Base-by-base conservation (phyloP, 2,113 vertebrate species). In the Embiotoca jacksoni region DNA sequence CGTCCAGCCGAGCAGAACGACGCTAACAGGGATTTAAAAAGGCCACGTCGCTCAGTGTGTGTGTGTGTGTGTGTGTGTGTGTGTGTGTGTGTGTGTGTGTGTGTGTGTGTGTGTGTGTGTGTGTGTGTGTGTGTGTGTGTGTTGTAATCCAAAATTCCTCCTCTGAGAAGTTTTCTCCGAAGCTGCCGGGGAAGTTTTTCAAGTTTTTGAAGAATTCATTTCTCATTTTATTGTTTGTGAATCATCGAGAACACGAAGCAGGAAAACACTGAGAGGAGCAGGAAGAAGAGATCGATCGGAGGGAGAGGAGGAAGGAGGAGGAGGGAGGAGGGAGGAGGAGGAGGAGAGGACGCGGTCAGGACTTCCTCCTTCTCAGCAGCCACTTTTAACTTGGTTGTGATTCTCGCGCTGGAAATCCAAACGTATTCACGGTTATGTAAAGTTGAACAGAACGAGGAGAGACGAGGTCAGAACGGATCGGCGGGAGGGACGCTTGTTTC, bases 11-110 rank as follows among this genome's bases (percentile, higher is more conserved):
- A 36, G 89, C 81, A 77, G 80, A 87, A 84, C 77, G 1, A 1
- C 57, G 56, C 72, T 63, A 87, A 88, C 75, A 46, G 49, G 86
- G 81, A 76, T 87, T 89, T 85, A 78, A 81, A 87, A 89, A 84
- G 46, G 82, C 72, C 70, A 76, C 13, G 81, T 83, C 75, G 75
- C 78, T 80, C 78, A 37, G 47, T 50, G 35, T 39, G 67, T 39
- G 78, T 30, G 56, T 16, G 84, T 13, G 82, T 60, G 84, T 83
- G 77, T 5, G 72, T 46, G 78, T 8, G 44, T n/a, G 83, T 9
- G 71, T 58, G 69, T 75, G 62, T 5, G 58, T n/a, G 81, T 3
- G 44, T 46, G 37, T 37, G 37, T 37, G 37, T 37, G 37, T 37
- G 37, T 37, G 37, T 37, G 37, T 37, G 37, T 37, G 3, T 5